These are phyloP conservation scores for Pagetopsis macropterus DNA, from an alignment of 2,797 vertebrate genomes.

Conservation along the genomic window DNA sequence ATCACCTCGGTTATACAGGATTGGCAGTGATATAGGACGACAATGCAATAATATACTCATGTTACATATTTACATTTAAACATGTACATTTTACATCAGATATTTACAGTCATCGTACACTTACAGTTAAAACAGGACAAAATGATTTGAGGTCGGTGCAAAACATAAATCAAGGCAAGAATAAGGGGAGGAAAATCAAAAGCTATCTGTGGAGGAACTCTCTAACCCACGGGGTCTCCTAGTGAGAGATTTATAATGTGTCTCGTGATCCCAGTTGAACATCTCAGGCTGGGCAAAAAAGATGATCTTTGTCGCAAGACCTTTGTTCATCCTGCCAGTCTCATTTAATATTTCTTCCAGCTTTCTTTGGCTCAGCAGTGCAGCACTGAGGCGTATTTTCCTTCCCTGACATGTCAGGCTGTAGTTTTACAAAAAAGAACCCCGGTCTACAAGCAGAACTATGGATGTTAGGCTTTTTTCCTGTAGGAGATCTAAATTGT, in stretches of 20 bases:
- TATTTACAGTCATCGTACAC: slow-evolving; percentile 39
- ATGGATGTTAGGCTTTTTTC: slow-evolving; percentile 16
- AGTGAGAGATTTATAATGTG: slow-evolving; percentile 25
- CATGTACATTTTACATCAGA: slow-evolving; percentile 37
- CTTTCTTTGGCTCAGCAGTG: slow-evolving; percentile 34
- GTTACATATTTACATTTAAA: slow-evolving; percentile 46
- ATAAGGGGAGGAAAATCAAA: slow-evolving; percentile 32
- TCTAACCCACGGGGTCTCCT: slow-evolving; percentile 5
- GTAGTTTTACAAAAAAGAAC: slow-evolving; percentile 16
- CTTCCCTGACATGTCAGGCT: background rate
- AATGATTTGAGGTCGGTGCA: slow-evolving; percentile 31
- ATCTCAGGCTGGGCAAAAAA: slow-evolving; percentile 36
- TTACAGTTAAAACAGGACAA: slow-evolving; percentile 29
- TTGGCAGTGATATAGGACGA: slow-evolving; percentile 7
- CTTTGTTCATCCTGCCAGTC: slow-evolving; percentile 38
- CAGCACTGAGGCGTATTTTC: background rate
- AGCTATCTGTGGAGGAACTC: slow-evolving; percentile 30
- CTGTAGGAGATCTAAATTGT: background rate
- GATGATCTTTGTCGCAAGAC: slow-evolving; percentile 31
- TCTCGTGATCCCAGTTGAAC: slow-evolving; percentile 17
- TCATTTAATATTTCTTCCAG: slow-evolving; percentile 30
- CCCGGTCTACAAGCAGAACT: slow-evolving; percentile 3
- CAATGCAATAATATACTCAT: background rate
- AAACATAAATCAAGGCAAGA: slow-evolving; percentile 39
- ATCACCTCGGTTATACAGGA: slow-evolving; percentile 4